Evolutionary conservation across 1,140 invertebrate genomes (phyloP).

Genomic region (Zaprionus vittiger): DNA sequence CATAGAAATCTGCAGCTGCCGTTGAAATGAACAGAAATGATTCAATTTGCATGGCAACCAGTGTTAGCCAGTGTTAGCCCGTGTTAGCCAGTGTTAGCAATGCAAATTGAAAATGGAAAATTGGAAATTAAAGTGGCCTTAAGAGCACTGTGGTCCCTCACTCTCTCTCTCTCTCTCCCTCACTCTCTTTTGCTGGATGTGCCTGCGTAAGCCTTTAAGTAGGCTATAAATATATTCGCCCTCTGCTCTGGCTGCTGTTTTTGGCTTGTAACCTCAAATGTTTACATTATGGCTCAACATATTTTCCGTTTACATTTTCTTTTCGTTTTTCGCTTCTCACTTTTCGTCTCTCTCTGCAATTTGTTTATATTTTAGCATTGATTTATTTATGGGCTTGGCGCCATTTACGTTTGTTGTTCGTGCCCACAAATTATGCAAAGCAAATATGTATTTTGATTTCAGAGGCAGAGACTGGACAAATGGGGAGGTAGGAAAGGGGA

Average conservation of each 20-base stretch:
- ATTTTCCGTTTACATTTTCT: constrained; percentile 14
- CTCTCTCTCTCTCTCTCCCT: background rate
- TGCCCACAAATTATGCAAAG: constrained; percentile 57
- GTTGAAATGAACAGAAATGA: constrained; percentile 61
- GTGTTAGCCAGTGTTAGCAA: constrained; percentile 24
- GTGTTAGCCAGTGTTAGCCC: constrained; percentile 25
- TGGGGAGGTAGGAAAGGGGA: background rate
- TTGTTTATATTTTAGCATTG: constrained; percentile 50
- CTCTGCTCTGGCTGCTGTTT: constrained; percentile 15
- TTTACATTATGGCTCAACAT: constrained; percentile 57
- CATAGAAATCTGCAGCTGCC: constrained; percentile 42
- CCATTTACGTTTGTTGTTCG: constrained; percentile 18
- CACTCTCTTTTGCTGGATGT: background rate
- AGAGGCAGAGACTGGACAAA: background rate
- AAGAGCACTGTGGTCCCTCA: constrained; percentile 31
- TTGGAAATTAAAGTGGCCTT: constrained; percentile 64
- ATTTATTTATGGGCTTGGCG: constrained; percentile 52
- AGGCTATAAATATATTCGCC: constrained; percentile 56
- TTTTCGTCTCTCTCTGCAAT: background rate
- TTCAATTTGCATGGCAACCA: constrained; percentile 60
- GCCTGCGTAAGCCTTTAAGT: constrained; percentile 57
- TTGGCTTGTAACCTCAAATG: constrained; percentile 54
- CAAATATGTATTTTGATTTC: constrained; percentile 51
- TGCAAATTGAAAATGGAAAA: constrained; percentile 56
- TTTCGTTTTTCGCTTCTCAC: background rate